Evolutionary conservation across 2,888 invertebrate species (phyloP), one percentile per base, ranked within the genome.

Genomic region (Nudaria mundana): DNA sequence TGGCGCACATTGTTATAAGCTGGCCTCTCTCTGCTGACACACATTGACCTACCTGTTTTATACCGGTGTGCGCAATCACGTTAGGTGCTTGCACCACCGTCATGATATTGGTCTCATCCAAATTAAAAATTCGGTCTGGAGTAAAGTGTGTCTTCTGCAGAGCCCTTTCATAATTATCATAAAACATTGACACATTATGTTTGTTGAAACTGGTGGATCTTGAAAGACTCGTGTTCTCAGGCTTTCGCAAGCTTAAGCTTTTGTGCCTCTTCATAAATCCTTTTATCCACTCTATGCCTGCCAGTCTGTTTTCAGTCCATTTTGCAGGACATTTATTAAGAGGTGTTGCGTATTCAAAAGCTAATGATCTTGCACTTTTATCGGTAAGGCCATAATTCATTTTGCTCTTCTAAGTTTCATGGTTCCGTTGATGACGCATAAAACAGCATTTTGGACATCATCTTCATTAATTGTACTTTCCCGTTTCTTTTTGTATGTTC

Each of bases 1-100:
- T 63, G 2, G n/a, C 51, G 38, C 53, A 44, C 46, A 57, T 48
- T 5, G 63, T 63, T 5, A 34, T 18, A 4, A 34, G 24, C 6
- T 34, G 26, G 1, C 34, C 34, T 26, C 26, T 16, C 18, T 34
- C 34, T 8, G 34, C 34, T 3, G 26, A 34, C 2, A 34, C 34
- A 18, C 16, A 6, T 18, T 26, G 18, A 7, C 12, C 34, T 3
- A 16, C 16, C 14, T 34, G 34, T n/a, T 34, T 34, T 26, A 3
- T 5, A 11, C 26, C 16, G 8, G 7, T 34, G 11, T 8, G 1
- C 14, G 34, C 34, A 6, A 34, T 18, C 2, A 34, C 25, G 5
- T 34, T 12, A 3, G 34, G 34, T 12, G 34, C 13, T 18, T 16
- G 11, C 1, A 34, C 12, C 5, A 34, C 34, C 3, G 34, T 34